These are phyloP conservation scores for Poecilobothrus nobilitatus DNA, from an alignment of 2,888 invertebrate genomes.

Conservation along the genomic window DNA sequence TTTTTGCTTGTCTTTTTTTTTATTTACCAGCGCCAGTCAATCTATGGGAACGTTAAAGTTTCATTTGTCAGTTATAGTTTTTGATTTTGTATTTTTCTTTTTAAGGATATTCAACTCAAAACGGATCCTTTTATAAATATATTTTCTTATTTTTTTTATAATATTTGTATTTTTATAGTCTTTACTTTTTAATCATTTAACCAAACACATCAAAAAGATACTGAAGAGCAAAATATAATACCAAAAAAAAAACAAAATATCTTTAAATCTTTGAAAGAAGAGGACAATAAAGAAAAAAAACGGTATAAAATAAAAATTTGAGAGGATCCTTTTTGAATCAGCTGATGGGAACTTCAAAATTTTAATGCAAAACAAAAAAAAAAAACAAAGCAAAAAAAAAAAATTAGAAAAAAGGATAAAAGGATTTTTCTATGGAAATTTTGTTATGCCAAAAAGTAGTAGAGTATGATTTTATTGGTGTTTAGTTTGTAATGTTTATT, in stretches of 20 bases:
- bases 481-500: no score
- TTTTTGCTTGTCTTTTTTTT: neutral
- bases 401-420: no score
- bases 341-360: neutral
- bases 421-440: no score
- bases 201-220: neutral
- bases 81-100: no score
- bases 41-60: neutral
- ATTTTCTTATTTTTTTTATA: neutral
- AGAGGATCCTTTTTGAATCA: neutral
- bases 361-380: no score
- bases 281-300: neutral
- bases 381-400: no score
- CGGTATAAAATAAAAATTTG: neutral
- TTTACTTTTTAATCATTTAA: neutral
- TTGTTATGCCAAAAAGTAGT: no score
- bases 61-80: neutral
- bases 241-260: no score
- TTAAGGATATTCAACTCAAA: constrained; percentile 1
- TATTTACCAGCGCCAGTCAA: neutral
- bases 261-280: neutral
- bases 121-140: neutral
- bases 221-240: neutral
- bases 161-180: neutral
- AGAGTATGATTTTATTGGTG: no score